These are phyloP conservation scores for Parauchenoglanis punctatus DNA, from an alignment of 2,797 vertebrate genomes.

Conservation along the genomic window DNA sequence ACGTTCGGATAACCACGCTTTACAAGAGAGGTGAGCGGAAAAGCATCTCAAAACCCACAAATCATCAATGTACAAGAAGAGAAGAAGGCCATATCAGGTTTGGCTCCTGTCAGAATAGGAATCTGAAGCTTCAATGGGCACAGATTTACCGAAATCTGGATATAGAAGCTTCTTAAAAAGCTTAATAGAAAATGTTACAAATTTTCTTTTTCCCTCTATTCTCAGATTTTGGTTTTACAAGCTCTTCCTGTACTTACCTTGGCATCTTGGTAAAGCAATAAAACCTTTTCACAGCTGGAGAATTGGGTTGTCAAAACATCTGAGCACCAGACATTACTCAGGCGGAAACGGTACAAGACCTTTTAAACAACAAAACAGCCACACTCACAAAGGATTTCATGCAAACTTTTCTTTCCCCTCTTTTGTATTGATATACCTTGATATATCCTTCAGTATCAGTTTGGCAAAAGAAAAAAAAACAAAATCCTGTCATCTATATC, in stretches of 20 bases:
- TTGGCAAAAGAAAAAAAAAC: background rate
- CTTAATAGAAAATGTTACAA: background rate
- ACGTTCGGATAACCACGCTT: no score
- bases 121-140: background rate
- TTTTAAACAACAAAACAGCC: constrained; percentile 8
- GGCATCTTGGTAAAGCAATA: constrained; percentile 24
- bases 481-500: constrained; percentile 15
- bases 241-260: constrained; percentile 6
- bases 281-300: constrained; percentile 24
- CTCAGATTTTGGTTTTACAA: background rate
- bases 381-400: constrained; percentile 19
- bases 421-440: background rate
- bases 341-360: background rate
- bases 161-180: background rate
- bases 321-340: constrained; percentile 19
- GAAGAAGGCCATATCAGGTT: background rate
- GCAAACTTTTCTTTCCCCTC: constrained; percentile 8
- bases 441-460: constrained; percentile 12
- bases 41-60: background rate
- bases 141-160: no score
- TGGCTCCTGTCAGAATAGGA: background rate
- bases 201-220: background rate
- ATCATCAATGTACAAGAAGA: no score
- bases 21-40: background rate
- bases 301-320: constrained; percentile 35